Conservation (phyloP, 1,140 invertebrate species). For the Bicyclus anynana region DNA sequence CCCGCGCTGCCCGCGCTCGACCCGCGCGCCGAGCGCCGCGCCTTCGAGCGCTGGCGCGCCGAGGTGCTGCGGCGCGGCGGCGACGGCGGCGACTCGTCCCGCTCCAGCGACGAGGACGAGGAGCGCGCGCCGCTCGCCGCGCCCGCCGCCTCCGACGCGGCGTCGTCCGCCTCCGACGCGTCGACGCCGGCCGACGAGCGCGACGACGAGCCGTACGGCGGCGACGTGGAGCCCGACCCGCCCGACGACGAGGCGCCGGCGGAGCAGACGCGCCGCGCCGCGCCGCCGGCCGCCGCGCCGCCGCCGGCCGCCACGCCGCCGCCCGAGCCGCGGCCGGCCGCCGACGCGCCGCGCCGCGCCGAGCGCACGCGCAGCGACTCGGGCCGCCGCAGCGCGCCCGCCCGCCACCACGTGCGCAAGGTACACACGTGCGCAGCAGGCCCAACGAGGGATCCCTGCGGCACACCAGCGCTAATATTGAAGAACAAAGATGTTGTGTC, state of each 20-base stretch:
- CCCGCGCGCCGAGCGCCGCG: slow-evolving; percentile 40
- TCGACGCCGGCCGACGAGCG: slow-evolving; percentile 34
- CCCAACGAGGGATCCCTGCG: too few relatives aligned
- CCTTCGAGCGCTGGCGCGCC: slow-evolving; percentile 49
- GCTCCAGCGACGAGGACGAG: slow-evolving; percentile 44
- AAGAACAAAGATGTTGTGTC: too few relatives aligned
- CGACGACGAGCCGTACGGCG: slow-evolving; percentile 26
- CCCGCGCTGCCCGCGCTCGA: slow-evolving; percentile 29
- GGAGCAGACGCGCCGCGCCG: neutral
- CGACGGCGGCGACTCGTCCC: slow-evolving; percentile 36
- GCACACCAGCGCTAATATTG: too few relatives aligned
- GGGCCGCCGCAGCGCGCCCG: slow-evolving; percentile 17
- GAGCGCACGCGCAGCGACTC: slow-evolving; percentile 22
- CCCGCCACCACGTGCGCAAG: slow-evolving; percentile 26
- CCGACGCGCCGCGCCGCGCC: slow-evolving; percentile 12
- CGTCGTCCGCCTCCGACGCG: slow-evolving; percentile 34
- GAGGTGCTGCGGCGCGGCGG: slow-evolving; percentile 38
- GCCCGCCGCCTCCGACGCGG: slow-evolving; percentile 32
- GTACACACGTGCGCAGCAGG: too few relatives aligned
- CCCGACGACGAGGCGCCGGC: neutral
- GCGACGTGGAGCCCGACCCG: slow-evolving; percentile 14
- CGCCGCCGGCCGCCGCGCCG: neutral
- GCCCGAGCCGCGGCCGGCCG: neutral
- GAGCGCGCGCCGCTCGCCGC: slow-evolving; percentile 4
- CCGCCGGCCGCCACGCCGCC: slow-evolving; percentile 9